These are phyloP conservation scores for Spheniscus mendiculus DNA, from an alignment of 2,113 vertebrate genomes.

Conservation along the genomic window DNA sequence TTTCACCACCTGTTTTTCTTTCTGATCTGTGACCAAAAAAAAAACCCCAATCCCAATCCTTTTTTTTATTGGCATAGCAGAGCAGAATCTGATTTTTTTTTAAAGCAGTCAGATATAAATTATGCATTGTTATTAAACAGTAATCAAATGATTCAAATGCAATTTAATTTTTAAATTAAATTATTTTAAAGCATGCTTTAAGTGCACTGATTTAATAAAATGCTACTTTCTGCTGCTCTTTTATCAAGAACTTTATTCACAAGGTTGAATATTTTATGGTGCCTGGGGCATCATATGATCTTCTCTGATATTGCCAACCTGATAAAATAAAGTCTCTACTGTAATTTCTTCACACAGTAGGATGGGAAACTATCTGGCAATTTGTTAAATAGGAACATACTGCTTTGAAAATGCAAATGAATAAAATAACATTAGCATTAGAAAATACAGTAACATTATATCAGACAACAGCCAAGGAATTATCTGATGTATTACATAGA, in stretches of 20 bases:
- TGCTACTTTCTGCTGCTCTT: constrained; percentile 29
- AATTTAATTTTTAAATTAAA: constrained; percentile 37
- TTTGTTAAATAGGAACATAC: not conserved
- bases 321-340: not conserved
- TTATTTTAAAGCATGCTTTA: not conserved
- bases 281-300: not conserved
- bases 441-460: not conserved
- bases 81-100: not conserved
- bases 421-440: not conserved
- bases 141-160: not conserved
- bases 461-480: not conserved
- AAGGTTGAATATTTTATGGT: constrained; percentile 41
- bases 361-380: not conserved
- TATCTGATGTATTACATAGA: not conserved
- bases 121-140: constrained; percentile 1
- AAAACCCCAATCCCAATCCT: not conserved
- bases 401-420: constrained; percentile 11
- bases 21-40: not conserved
- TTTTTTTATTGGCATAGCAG: not conserved
- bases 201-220: not conserved
- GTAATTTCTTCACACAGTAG: not conserved
- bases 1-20: not conserved
- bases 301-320: constrained; percentile 9
- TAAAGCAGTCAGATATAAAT: not conserved
- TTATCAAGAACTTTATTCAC: constrained; percentile 12